phyloP scores from a whole-genome alignment of 2,797 vertebrate genomes.

The Scyliorhinus canicula region DNA sequence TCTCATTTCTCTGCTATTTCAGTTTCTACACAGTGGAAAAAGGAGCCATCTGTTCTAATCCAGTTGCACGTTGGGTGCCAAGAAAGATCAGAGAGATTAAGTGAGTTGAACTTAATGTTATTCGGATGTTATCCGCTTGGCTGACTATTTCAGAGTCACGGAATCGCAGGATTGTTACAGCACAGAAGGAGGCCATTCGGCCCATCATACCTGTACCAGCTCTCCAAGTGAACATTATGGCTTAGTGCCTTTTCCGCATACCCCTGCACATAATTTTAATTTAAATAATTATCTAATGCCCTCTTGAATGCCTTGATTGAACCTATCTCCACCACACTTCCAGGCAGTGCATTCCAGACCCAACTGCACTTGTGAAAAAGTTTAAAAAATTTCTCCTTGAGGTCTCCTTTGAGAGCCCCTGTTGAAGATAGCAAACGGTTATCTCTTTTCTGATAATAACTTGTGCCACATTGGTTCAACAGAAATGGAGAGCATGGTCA shows the following conservation, averaged over 20 bases:
- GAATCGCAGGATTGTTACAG: too few species aligned
- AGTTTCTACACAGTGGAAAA: constrained; percentile 18
- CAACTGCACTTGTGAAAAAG: too few species aligned
- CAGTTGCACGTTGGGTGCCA: not conserved
- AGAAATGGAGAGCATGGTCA: not conserved
- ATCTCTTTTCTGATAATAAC: not conserved
- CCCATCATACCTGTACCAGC: too few species aligned
- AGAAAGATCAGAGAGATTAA: not conserved
- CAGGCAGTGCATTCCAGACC: too few species aligned
- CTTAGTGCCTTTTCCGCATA: too few species aligned
- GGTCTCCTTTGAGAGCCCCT: not conserved
- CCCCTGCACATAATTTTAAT: too few species aligned
- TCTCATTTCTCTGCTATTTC: not conserved
- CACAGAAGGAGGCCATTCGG: too few species aligned
- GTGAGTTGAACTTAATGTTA: not conserved
- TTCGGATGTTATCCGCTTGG: not conserved
- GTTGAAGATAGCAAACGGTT: not conserved
- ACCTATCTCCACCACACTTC: too few species aligned
- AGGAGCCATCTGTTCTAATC: constrained; percentile 21
- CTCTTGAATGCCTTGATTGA: too few species aligned
- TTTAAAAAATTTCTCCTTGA: not conserved
- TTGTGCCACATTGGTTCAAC: not conserved
- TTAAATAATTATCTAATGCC: too few species aligned
- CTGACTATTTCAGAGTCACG: not conserved
- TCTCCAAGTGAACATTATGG: too few species aligned